Evolutionary conservation across 2,888 invertebrate species (phyloP), one percentile per base, ranked within the genome.

Genomic region (Cenopis cana): DNA sequence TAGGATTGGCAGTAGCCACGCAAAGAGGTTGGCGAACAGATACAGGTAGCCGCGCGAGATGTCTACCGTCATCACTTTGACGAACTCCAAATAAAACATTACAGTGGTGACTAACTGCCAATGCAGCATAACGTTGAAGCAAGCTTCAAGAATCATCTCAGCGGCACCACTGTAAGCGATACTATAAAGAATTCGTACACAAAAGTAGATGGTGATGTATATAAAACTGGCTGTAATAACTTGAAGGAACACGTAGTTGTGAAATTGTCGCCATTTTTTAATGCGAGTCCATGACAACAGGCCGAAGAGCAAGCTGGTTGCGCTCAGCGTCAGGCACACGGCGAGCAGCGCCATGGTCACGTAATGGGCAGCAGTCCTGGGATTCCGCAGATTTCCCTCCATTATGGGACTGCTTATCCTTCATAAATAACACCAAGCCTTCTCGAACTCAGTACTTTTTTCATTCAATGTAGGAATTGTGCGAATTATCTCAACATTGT

Each of bases 171-270:
- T 50, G 33, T 62, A 50, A 6, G 17, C 29, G 12, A 33, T 17
- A 1, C 49, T 49, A 33, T 33, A 61, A n/a, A 61, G n/a, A 8
- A 61, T 61, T 17, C 61, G 29, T n/a, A 61, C 10, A 18, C 50
- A 62, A 33, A 62, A 62, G 62, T 50, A 52, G 50, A 8, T 14
- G 14, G 33, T 52, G 36, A 52, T 36, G 14, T 36, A 50, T 0
- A 18, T 2, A 12, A 36, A 12, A 33, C 36, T 62, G 4, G 50
- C 36, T 14, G 62, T 17, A 5, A 62, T 62, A 33, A 52, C 18
- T 52, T 52, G 50, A 17, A 62, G 36, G 33, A 62, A 52, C 52
- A 64, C 36, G 20, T 52, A 64, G 18, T 64, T 64, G n/a, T 54
- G 52, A 8, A 64, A 50, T 33, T 50, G 50, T 12, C 62, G 62